These are phyloP conservation scores for Phortica magna DNA, from an alignment of 2,888 invertebrate genomes.

Conservation along the genomic window DNA sequence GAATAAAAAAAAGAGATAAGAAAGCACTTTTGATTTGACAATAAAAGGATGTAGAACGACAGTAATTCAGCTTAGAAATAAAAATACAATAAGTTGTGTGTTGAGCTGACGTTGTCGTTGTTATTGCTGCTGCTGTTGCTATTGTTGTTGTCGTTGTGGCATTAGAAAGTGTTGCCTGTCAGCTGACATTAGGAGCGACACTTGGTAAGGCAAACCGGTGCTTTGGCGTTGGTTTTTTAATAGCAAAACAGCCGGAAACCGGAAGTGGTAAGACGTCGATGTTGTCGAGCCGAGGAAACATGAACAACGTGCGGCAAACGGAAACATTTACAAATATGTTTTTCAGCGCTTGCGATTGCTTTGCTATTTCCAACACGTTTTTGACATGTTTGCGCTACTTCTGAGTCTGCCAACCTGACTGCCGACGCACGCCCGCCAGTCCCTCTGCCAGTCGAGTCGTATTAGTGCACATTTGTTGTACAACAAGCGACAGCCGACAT, in stretches of 20 bases:
- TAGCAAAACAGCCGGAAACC: background rate
- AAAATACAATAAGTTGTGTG: background rate
- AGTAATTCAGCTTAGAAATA: too few species aligned
- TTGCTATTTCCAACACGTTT: background rate
- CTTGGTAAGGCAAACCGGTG: background rate
- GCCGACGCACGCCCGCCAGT: too few species aligned
- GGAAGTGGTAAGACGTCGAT: background rate
- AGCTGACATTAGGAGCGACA: background rate
- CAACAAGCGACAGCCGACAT: background rate
- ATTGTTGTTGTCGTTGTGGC: background rate
- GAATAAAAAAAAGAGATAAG: too few species aligned
- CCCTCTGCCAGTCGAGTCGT: background rate
- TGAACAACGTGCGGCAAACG: constrained; percentile 11
- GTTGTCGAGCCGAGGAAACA: constrained; percentile 5
- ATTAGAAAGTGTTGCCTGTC: background rate
- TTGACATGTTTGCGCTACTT: constrained; percentile 9
- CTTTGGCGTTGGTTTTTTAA: background rate
- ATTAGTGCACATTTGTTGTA: background rate
- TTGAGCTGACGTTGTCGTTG: background rate
- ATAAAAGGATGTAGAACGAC: background rate
- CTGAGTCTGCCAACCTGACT: too few species aligned
- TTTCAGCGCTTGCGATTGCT: constrained; percentile 10
- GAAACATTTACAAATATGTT: constrained; percentile 28
- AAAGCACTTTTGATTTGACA: background rate
- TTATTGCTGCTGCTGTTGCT: background rate